Conservation (phyloP, 2,888 invertebrate genomes). For the Anoplius nigerrimus region DNA sequence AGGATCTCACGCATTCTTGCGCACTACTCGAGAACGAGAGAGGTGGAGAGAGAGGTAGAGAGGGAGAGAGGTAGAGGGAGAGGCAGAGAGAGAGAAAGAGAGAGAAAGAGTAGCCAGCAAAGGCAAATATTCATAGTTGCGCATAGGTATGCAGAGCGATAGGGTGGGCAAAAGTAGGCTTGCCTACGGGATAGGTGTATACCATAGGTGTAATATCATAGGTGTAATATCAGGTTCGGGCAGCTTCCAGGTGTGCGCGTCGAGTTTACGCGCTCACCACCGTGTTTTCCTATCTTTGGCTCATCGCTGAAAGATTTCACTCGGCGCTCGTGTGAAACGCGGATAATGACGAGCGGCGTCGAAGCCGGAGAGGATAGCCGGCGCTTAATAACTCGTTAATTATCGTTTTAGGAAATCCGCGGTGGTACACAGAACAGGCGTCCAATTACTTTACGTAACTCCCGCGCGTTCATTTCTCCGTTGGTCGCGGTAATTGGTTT, state of each 20-base stretch:
- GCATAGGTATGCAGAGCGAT: no score
- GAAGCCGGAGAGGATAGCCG: conserved; percentile 60
- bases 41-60: conserved; percentile 17
- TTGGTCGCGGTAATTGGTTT: conserved; percentile 72
- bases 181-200: conserved; percentile 8
- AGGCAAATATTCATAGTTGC: no score
- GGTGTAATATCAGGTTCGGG: conserved; percentile 27
- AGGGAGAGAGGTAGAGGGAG: neutral
- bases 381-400: conserved; percentile 75
- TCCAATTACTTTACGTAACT: conserved; percentile 74
- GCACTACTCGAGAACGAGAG: no score
- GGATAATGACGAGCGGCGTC: conserved; percentile 63
- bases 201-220: no score
- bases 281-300: conserved; percentile 48
- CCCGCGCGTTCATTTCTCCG: conserved; percentile 62
- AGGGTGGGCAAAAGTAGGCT: neutral
- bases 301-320: conserved; percentile 64
- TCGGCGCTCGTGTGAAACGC: conserved; percentile 68
- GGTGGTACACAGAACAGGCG: conserved; percentile 45
- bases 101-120: no score
- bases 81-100: no score
- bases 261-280: neutral
- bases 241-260: conserved; percentile 30
- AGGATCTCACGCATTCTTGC: conserved; percentile 52
- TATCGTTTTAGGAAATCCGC: conserved; percentile 75